These are phyloP conservation scores for Dreissena rostriformis DNA, from an alignment of 1,140 invertebrate genomes.

Conservation along the genomic window DNA sequence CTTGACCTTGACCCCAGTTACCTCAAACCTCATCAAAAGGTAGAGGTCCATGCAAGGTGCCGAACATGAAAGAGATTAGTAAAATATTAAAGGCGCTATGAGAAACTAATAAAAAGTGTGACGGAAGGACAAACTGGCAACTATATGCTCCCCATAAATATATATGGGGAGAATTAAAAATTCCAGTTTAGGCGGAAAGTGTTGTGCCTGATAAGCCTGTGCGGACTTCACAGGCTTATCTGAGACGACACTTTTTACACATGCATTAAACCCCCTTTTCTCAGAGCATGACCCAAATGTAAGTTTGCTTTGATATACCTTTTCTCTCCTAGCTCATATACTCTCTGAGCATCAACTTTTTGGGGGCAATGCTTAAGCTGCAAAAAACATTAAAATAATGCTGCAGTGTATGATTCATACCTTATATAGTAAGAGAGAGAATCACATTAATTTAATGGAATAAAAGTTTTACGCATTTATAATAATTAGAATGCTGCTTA, in stretches of 20 bases:
- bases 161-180: background rate
- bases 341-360: background rate
- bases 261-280: background rate
- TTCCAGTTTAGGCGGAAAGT: background rate
- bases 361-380: background rate
- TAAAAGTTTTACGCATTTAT: too few relatives aligned
- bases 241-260: background rate
- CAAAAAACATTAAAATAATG: background rate
- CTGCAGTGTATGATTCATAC: background rate
- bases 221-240: background rate
- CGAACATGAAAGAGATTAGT: too few relatives aligned
- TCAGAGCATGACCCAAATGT: background rate
- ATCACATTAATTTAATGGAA: background rate
- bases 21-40: too few relatives aligned
- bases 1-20: too few relatives aligned
- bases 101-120: too few relatives aligned
- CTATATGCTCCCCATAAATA: background rate
- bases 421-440: background rate
- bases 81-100: too few relatives aligned
- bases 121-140: too few relatives aligned
- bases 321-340: background rate
- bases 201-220: too few relatives aligned
- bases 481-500: background rate
- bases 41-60: too few relatives aligned
- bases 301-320: background rate